Base-by-base conservation (phyloP, 1,140 invertebrate genomes). In the Drosophila repletoides region DNA sequence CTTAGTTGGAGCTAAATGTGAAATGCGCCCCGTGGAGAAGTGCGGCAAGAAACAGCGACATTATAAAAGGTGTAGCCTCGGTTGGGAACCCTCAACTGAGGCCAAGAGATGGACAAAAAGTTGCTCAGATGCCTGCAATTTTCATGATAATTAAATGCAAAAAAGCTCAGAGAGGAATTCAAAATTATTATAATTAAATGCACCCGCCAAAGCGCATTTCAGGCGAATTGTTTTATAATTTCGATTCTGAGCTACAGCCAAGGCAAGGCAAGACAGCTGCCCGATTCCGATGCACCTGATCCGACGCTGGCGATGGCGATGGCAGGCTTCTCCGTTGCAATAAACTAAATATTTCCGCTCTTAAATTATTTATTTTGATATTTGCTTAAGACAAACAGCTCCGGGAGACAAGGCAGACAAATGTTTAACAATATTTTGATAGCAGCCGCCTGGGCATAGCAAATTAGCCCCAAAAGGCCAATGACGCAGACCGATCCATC, bases 141-240 rank as follows among this genome's bases (percentile, higher is more conserved):
- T 83, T 79, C 74, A 83, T 75, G 69, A 84, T 83, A 83, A 83
- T 83, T 83, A 83, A 83, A 83, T 86, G 79, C 77, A 84, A 59
- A 65, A 33, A 67, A 72, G 63, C 58, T 12, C 36, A 40, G 70
- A 51, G 58, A 26, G 45, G 56, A 72, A 52, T 40, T 58, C 38
- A 69, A 83, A 84, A 86, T 84, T 84, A 84, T 84, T 84, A 84
- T 84, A 84, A 84, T 84, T 86, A 86, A 87, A 84, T 84, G 80
- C 80, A 84, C 80, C 80, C 81, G 80, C 80, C 79, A 72, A 80
- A 75, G 79, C 60, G 79, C 75, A 83, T 86, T 86, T 83, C 80
- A 74, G 26, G 53, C 64, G 76, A 87, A 86, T 86, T 87, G 80
- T 76, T 86, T 86, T 86, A 87, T 86, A 86, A 86, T 86, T 86